These are phyloP conservation scores for Heliornis fulica DNA, from an alignment of 2,113 vertebrate genomes.

Conservation along the genomic window DNA sequence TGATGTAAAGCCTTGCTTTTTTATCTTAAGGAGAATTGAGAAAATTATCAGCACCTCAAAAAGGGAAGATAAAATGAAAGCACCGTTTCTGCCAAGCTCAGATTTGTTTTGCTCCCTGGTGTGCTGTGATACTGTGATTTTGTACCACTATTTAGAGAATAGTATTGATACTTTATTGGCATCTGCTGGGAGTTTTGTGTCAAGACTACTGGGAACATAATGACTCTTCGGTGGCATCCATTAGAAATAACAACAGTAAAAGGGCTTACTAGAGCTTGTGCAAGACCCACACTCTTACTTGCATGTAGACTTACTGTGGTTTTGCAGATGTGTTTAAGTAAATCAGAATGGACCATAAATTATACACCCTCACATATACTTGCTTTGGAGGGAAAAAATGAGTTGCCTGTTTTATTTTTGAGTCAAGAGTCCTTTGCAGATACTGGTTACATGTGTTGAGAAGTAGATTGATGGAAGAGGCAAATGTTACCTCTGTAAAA, in stretches of 20 bases:
- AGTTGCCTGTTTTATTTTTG: background rate
- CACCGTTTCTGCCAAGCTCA: background rate
- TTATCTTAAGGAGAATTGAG: background rate
- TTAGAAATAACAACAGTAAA: background rate
- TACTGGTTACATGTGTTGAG: background rate
- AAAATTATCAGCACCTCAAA: background rate
- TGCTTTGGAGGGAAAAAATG: background rate
- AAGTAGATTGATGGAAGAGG: background rate
- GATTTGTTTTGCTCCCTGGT: background rate
- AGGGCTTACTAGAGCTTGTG: background rate
- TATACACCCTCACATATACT: background rate
- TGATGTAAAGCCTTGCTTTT: background rate
- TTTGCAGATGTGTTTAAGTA: background rate
- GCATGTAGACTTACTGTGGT: background rate
- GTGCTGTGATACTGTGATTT: background rate
- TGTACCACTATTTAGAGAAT: background rate
- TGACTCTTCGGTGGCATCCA: background rate
- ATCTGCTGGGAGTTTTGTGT: background rate
- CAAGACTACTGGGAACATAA: background rate
- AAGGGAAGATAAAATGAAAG: background rate
- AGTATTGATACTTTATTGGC: background rate
- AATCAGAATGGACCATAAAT: background rate
- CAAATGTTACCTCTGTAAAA: background rate
- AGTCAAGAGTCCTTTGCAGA: background rate
- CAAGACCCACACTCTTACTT: background rate